These are phyloP conservation scores for Eristalis tenax DNA, from an alignment of 2,888 invertebrate species.

Conservation along the genomic window DNA sequence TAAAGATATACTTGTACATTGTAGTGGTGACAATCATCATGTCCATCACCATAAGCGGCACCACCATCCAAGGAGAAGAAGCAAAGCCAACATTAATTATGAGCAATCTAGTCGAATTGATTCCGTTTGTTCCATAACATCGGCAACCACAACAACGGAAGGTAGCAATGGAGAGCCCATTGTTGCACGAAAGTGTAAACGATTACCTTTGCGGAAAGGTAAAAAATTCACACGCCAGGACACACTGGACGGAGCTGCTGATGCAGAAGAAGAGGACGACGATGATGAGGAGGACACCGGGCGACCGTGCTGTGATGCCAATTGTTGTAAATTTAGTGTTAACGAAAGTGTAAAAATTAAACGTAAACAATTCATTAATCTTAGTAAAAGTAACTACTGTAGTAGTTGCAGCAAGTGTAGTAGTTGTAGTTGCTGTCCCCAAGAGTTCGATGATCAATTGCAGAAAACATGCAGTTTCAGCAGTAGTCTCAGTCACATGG, in stretches of 20 bases:
- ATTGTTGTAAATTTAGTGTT: slow-evolving; percentile 56
- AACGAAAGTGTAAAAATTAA: slow-evolving; percentile 78
- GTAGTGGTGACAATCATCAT: slow-evolving; percentile 64
- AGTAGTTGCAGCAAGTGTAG: slow-evolving; percentile 79
- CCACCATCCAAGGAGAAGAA: slow-evolving; percentile 46
- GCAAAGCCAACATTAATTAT: slow-evolving; percentile 40
- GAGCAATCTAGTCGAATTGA: slow-evolving; percentile 61
- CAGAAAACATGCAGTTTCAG: slow-evolving; percentile 62
- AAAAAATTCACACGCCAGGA: slow-evolving; percentile 44
- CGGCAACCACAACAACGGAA: slow-evolving; percentile 51
- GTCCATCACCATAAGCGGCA: slow-evolving; percentile 56
- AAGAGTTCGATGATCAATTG: slow-evolving; percentile 73
- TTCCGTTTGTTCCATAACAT: slow-evolving; percentile 53
- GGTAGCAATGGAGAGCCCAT: slow-evolving; percentile 56
- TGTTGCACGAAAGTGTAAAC: slow-evolving; percentile 75
- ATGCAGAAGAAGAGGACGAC: slow-evolving; percentile 75
- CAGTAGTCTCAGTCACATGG: slow-evolving; percentile 70
- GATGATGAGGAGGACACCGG: slow-evolving; percentile 67
- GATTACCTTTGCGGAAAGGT: slow-evolving; percentile 64
- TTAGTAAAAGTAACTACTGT: slow-evolving; percentile 74
- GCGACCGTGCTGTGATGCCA: slow-evolving; percentile 47
- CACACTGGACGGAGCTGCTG: slow-evolving; percentile 61
- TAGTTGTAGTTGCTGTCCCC: slow-evolving; percentile 76
- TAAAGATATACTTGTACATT: slow-evolving; percentile 57
- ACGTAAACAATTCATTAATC: slow-evolving; percentile 77